Percentiles rank a stretch among this genome's conserved stretches.
Conservation (phyloP, 2,113 vertebrate genomes). For the Trichechus manatus region DNA sequence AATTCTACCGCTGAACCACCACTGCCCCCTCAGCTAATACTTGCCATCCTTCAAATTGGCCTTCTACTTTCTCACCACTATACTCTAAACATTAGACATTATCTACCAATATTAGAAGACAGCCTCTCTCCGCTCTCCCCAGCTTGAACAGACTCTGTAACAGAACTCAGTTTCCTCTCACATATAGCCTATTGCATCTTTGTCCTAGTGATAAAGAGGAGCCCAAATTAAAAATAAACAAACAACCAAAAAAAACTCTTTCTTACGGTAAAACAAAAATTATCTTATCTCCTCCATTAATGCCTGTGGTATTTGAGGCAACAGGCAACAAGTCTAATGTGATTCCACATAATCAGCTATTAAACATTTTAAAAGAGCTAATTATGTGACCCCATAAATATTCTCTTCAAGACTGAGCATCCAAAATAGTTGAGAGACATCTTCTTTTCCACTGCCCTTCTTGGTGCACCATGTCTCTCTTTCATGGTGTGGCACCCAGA, state of each 20-base stretch:
- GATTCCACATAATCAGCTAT: neutral
- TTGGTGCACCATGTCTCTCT: neutral
- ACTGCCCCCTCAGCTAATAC: neutral
- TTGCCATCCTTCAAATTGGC: neutral
- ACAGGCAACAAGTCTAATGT: neutral
- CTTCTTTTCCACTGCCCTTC: neutral
- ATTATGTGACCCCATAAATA: neutral
- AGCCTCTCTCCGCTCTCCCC: neutral
- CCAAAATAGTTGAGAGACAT: neutral
- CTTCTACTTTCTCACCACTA: neutral
- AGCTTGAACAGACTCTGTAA: neutral
- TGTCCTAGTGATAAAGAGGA: neutral
- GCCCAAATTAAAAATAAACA: neutral
- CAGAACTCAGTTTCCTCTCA: neutral
- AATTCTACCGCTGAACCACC: neutral
- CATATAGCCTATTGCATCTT: neutral
- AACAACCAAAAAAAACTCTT: neutral
- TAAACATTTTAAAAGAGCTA: neutral
- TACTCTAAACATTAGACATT: neutral
- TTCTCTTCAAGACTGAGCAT: neutral
- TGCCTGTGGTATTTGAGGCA: neutral
- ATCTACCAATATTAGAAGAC: neutral
- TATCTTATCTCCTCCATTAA: neutral
- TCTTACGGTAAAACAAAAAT: neutral
- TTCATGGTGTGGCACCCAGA: neutral